Conservation (phyloP, 2,797 vertebrate genomes). For the Notamacropus eugenii region DNA sequence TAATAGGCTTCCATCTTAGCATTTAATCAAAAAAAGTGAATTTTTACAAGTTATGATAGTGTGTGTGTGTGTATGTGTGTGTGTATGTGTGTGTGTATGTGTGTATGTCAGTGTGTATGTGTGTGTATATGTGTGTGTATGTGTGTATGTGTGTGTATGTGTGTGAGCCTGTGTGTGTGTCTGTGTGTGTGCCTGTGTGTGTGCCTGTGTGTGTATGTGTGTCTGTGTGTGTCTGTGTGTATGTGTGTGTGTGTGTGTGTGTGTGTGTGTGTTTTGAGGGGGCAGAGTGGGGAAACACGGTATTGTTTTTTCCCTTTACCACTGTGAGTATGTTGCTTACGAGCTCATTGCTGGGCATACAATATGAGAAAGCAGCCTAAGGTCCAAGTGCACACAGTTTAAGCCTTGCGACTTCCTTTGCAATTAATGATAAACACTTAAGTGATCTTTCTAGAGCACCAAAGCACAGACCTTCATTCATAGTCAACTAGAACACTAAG, state of each 20-base stretch:
- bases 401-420: conserved; percentile 49
- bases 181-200: too few relatives aligned
- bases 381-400: conserved; percentile 54
- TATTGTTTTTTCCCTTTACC: conserved; percentile 44
- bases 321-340: conserved; percentile 48
- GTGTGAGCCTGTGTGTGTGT: too few relatives aligned
- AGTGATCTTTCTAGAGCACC: background rate
- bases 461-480: conserved; percentile 18
- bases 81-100: background rate
- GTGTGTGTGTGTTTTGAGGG: conserved; percentile 22
- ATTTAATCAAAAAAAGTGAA: conserved; percentile 63
- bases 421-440: conserved; percentile 51
- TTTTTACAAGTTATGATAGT: conserved; percentile 19
- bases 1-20: conserved; percentile 34
- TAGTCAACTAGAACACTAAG: background rate
- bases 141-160: background rate
- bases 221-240: too few relatives aligned
- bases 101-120: background rate
- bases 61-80: background rate
- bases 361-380: conserved; percentile 57
- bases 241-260: background rate
- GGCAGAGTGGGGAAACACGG: conserved; percentile 6
- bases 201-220: too few relatives aligned
- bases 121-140: background rate
- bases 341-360: conserved; percentile 43